phyloP scores from a whole-genome alignment of 2,797 vertebrate species.

The Microctenopoma steveboyesi region DNA sequence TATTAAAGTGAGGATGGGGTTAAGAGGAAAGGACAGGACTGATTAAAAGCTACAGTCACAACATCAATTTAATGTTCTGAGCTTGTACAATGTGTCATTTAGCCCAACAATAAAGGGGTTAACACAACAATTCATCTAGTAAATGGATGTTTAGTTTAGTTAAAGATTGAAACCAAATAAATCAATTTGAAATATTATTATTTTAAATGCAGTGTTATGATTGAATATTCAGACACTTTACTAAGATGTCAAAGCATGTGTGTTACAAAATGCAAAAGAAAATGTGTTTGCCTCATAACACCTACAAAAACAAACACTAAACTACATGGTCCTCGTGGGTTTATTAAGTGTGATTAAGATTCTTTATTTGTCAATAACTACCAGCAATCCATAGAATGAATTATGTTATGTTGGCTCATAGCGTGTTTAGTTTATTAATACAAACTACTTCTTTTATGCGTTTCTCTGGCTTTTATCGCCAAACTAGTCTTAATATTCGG shows the following conservation, averaged over 20 bases:
- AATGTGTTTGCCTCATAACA: not conserved
- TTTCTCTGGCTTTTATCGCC: not conserved
- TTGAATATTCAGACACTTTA: not conserved
- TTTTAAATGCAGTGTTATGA: no score
- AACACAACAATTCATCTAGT: not conserved
- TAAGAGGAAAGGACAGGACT: slow-evolving; percentile 10
- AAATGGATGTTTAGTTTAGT: not conserved
- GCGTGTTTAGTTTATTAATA: not conserved
- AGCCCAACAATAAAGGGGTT: not conserved
- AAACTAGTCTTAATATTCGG: not conserved
- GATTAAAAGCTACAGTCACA: slow-evolving; percentile 16
- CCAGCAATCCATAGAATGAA: not conserved
- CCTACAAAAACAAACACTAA: not conserved
- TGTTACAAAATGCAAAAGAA: not conserved
- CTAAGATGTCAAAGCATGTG: no score
- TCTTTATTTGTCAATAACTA: not conserved
- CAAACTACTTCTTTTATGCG: not conserved
- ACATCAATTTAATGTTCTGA: not conserved
- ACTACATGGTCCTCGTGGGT: not conserved
- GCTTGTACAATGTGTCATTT: not conserved
- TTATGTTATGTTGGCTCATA: not conserved
- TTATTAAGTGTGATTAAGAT: no score
- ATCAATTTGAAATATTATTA: no score
- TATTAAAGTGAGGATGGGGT: slow-evolving; percentile 11
- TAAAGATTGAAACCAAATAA: not conserved